A percentile compares a stretch with the other conserved stretches of the same genome.
phyloP scores from a whole-genome alignment of 2,888 invertebrate genomes.

The Neoaliturus tenellus region DNA sequence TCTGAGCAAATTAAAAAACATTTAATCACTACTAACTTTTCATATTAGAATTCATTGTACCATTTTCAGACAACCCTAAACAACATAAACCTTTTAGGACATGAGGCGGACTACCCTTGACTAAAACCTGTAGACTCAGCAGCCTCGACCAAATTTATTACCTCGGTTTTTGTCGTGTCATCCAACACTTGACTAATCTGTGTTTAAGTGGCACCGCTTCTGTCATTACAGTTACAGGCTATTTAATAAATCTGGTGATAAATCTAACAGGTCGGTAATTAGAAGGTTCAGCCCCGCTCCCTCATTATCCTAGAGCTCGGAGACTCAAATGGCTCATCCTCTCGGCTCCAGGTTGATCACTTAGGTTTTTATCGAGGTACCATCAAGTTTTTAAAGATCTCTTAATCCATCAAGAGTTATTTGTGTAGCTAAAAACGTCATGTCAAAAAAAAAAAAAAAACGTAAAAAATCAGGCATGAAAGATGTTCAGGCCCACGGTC shows the following conservation, averaged over 20 bases:
- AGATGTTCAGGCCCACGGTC: too few relatives aligned
- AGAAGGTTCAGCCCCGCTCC: background rate
- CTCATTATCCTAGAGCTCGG: background rate
- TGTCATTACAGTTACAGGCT: slow-evolving; percentile 20
- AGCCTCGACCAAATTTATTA: background rate
- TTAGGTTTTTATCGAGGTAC: background rate
- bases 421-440: too few relatives aligned
- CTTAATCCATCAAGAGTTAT: too few relatives aligned
- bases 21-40: too few relatives aligned
- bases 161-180: slow-evolving; percentile 3
- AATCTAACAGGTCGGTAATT: background rate
- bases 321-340: background rate
- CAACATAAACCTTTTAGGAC: too few relatives aligned
- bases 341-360: background rate
- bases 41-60: too few relatives aligned
- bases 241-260: slow-evolving; percentile 36
- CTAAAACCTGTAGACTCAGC: too few relatives aligned
- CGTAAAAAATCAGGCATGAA: too few relatives aligned
- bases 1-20: too few relatives aligned
- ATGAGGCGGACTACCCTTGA: too few relatives aligned
- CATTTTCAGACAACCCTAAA: too few relatives aligned
- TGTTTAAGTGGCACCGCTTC: slow-evolving; percentile 13
- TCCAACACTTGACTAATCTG: background rate
- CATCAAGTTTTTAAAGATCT: background rate
- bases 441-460: too few relatives aligned